Conservation (phyloP, 2,888 invertebrate species). For the Hecatera dysodea region DNA sequence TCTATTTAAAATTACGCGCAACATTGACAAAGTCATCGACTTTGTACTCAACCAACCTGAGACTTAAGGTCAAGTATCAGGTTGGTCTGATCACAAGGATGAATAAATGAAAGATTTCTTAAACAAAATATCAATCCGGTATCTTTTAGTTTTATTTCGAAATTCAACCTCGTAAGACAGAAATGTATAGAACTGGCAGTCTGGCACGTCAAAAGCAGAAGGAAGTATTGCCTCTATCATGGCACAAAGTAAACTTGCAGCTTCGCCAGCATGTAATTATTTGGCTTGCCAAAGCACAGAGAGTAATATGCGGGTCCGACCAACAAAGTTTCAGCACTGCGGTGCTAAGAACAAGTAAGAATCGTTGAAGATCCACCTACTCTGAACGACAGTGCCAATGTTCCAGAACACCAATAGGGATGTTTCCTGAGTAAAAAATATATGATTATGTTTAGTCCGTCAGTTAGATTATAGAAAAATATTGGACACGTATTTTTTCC, state of each 20-base stretch:
- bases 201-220: not conserved
- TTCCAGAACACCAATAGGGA: not conserved
- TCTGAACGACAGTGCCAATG: not conserved
- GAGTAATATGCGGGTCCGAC: slow-evolving; percentile 28
- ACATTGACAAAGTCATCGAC: not conserved
- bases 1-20: not conserved
- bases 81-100: not conserved
- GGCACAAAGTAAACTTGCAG: slow-evolving; percentile 2
- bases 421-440: too few relatives aligned
- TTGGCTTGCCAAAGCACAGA: slow-evolving; percentile 23
- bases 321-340: slow-evolving; percentile 21
- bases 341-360: slow-evolving; percentile 4
- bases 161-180: not conserved
- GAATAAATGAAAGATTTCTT: not conserved
- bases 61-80: too few relatives aligned
- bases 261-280: slow-evolving; percentile 27
- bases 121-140: not conserved
- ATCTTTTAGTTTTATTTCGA: not conserved
- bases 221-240: not conserved
- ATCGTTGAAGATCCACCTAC: not conserved
- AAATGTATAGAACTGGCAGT: not conserved
- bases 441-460: too few relatives aligned
- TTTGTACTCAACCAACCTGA: too few relatives aligned
- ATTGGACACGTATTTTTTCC: too few relatives aligned
- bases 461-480: too few relatives aligned